Base-by-base conservation (phyloP, 1,140 invertebrate genomes). In the Triops longicaudatus region DNA sequence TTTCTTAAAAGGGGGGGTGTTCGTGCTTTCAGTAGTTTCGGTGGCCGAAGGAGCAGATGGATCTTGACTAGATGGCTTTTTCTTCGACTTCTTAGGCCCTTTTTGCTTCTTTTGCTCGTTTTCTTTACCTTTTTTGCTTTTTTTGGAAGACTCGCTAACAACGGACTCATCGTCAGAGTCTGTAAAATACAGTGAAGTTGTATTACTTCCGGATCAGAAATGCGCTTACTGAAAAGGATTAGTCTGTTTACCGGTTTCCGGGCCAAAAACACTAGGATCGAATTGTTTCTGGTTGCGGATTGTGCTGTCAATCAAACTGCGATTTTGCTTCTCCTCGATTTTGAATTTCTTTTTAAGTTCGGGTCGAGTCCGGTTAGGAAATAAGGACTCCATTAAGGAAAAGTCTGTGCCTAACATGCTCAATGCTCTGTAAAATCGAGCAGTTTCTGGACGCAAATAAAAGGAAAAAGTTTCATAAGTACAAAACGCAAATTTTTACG, bases 401-500 rank as follows among this genome's bases (percentile, higher is more conserved):
- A 97, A 97, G 85, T 97, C 94, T 0, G 94, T 95, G 0, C 95
- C 95, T 75, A 96, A 87, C 12, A 89, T 90, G 80, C 91, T 93
- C 14, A 97, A 85, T n/a, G 93, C 93, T 81, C 89, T 89, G 83
- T 95, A 97, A 84, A 97, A 97, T 79, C 90, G 89, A 1, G 93
- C 84, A 0, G 94, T 96, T 82, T 96, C 93, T 86, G 80, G 26
- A 82, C 80, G 75, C 50, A 72, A 80, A n/a, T n/a, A n/a, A n/a
- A n/a, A n/a, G n/a, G n/a, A n/a, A 80, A 77, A 79, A 63, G 79
- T 17, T 31, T 37, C 26, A 31, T 22, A 7, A 76, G 37, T 73
- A 72, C 26, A 78, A 26, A 72, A 26, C n/a, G 75, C n/a, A 26
- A 78, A 26, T 31, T 26, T n/a, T n/a, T n/a, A n/a, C n/a, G n/a